These are phyloP conservation scores for Microcebus griseorufus DNA, from an alignment of 2,113 vertebrate species.

Conservation along the genomic window DNA sequence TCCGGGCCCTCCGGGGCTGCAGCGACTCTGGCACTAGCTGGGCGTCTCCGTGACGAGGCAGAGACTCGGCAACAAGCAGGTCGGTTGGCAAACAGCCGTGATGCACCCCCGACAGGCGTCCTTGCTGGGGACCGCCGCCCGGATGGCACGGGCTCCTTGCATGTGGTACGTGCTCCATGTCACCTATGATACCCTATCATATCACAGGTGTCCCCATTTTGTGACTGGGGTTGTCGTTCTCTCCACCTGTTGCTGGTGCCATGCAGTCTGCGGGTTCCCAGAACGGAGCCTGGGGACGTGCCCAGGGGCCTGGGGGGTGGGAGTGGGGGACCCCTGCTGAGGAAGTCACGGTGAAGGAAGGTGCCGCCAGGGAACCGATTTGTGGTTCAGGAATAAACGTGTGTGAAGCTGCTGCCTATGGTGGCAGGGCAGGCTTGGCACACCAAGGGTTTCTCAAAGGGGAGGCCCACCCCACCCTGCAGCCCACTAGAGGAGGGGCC, in stretches of 20 bases:
- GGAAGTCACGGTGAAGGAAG: neutral
- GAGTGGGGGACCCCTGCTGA: neutral
- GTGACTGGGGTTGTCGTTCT: too few relatives aligned
- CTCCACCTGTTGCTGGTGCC: neutral
- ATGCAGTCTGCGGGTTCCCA: too few relatives aligned
- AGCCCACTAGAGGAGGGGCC: neutral
- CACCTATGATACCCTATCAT: too few relatives aligned
- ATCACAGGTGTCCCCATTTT: neutral
- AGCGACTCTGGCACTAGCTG: neutral
- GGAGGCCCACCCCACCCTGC: accelerated
- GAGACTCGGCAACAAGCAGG: neutral
- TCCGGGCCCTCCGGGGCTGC: neutral
- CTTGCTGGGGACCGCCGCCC: accelerated
- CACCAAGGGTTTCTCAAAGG: neutral
- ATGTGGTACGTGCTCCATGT: accelerated
- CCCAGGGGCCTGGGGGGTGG: neutral
- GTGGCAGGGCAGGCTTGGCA: too few relatives aligned
- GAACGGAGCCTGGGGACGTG: neutral
- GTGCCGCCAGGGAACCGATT: too few relatives aligned
- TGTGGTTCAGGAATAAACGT: neutral
- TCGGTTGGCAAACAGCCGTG: accelerated
- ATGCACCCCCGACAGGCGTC: neutral
- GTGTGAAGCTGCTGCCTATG: accelerated
- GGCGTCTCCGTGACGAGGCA: neutral
- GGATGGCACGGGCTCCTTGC: accelerated